Conservation (phyloP, 2,797 vertebrate species). For the Dicrostonyx torquatus region DNA sequence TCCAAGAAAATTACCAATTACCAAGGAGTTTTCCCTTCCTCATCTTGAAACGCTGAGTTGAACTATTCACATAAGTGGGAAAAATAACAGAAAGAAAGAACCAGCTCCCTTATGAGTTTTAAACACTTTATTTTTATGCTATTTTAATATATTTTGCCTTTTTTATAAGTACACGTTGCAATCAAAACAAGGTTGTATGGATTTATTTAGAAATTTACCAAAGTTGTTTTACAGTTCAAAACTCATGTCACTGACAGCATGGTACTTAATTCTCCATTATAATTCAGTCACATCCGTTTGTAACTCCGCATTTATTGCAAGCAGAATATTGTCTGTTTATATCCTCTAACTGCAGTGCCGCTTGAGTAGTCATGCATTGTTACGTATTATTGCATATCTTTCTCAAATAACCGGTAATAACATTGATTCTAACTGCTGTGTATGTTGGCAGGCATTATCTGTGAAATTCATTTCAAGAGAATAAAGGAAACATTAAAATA, state of each 20-base stretch:
- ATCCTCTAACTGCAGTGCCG: not conserved
- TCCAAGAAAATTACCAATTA: not conserved
- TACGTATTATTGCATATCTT: slow-evolving; percentile 40
- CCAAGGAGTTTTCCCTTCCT: not conserved
- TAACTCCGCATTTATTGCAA: slow-evolving; percentile 38
- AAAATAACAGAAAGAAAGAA: not conserved
- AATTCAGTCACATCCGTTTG: not conserved
- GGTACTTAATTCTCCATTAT: slow-evolving; percentile 58
- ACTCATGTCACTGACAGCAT: slow-evolving; percentile 6
- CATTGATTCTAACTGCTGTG: slow-evolving; percentile 37
- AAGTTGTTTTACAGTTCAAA: slow-evolving; percentile 60
- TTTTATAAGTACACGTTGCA: slow-evolving; percentile 23
- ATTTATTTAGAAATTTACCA: slow-evolving; percentile 59
- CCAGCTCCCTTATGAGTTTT: not conserved
- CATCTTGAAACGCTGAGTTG: not conserved
- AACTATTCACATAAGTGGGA: not conserved
- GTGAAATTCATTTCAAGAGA: slow-evolving; percentile 51
- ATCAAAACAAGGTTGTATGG: slow-evolving; percentile 15
- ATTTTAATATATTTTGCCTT: slow-evolving; percentile 27
- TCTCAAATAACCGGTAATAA: slow-evolving; percentile 45
- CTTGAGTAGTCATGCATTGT: slow-evolving; percentile 48
- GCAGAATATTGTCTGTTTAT: slow-evolving; percentile 43
- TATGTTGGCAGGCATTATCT: slow-evolving; percentile 14
- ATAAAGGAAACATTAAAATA: not conserved
- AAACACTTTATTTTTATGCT: not conserved